Evolutionary conservation across 2,888 invertebrate genomes (phyloP), one percentile per base, ranked within the genome.

Genomic region (Abscondita cerata): DNA sequence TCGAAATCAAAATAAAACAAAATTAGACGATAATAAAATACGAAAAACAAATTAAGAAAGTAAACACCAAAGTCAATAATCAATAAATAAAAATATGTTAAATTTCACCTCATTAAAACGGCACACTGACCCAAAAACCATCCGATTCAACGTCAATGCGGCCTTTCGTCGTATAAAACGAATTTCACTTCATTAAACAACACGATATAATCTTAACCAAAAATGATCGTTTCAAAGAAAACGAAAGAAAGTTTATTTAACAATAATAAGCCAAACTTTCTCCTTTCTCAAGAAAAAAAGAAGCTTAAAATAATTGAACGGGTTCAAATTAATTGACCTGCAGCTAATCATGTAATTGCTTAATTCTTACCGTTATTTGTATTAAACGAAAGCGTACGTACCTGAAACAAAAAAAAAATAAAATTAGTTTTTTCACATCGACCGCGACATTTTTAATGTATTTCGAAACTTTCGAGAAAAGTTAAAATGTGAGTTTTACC

Each of bases 71-170:
- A 41, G 9, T 12, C 41, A 16, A 41, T 25, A 25, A 25, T 38
- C 38, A n/a, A 38, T 38, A 38, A 4, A 41, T 12, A 36, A n/a
- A 41, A 41, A 18, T 18, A 18, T 41, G 15, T 11, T 38, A 56
- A 61, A 56, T 61, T 59, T 61, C 61, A 50, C 62, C 62, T 62
- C 52, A 34, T 57, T 62, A 40, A 25, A 19, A 20, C 62, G 57
- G 52, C 62, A 62, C 57, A 57, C 57, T 62, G 57, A 62, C 62
- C 62, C 19, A 62, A 36, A 62, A 62, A 62, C n/a, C 52, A 44
- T 51, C 59, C 50, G n/a, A n/a, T n/a, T n/a, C n/a, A 33, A 46
- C 47, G 51, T 59, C 54, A 59, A 48, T 38, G 41, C 54, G 18
- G 52, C 44, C 44, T 54, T 50, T 59, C 25, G 15, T 38, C n/a